Evolutionary conservation across 2,888 invertebrate genomes (phyloP).

Genomic region (Andrena marginata): DNA sequence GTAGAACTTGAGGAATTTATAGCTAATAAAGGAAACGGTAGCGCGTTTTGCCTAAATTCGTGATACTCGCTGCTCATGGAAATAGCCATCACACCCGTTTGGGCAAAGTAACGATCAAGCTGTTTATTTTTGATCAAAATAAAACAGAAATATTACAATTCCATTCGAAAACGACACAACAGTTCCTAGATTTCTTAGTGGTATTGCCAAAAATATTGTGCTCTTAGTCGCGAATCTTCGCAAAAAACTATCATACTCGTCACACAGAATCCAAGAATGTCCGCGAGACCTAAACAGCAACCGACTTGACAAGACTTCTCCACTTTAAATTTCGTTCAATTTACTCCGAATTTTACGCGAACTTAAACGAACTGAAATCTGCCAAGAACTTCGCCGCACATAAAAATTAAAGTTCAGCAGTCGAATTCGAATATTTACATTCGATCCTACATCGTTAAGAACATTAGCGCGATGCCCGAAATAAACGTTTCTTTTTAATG

Average conservation of each 20-base stretch:
- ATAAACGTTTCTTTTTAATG: not conserved
- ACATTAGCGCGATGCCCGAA: not conserved
- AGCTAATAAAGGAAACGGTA: not conserved
- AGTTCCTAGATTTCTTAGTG: not conserved
- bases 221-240: not conserved
- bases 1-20: too few species aligned
- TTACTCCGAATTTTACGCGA: too few species aligned
- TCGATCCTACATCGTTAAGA: not conserved
- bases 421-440: not conserved
- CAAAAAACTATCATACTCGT: not conserved
- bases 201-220: conserved; percentile 13
- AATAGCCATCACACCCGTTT: not conserved
- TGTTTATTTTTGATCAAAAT: conserved; percentile 21
- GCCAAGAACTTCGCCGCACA: too few species aligned
- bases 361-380: too few species aligned
- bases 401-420: not conserved
- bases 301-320: too few species aligned
- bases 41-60: not conserved
- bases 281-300: too few species aligned
- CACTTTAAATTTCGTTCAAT: too few species aligned
- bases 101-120: not conserved
- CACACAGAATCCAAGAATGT: too few species aligned
- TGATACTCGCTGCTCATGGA: not conserved
- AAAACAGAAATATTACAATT: conserved; percentile 9
- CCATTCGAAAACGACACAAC: not conserved